Base-by-base conservation (phyloP, 2,113 vertebrate species). In the Pygoscelis antarcticus region DNA sequence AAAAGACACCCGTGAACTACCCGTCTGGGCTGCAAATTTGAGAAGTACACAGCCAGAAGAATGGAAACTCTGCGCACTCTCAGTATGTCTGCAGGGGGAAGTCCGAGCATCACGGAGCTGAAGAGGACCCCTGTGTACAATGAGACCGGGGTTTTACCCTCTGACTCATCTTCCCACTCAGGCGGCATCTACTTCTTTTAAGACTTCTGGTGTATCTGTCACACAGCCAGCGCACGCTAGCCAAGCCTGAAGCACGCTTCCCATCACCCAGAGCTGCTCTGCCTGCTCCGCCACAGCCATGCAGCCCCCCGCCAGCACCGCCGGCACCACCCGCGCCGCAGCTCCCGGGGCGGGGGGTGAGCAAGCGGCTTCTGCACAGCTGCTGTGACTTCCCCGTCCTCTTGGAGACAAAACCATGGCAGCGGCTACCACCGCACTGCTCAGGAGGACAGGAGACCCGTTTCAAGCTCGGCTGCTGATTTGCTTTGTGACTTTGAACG, bases 141-240 rank as follows among this genome's bases (percentile, higher is more conserved):
- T 0, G 19, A 47, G 61, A 22, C 57, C 6, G 34, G 93, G 90
- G 83, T 82, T 96, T 97, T 92, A 96, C 86, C 83, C 86, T 87
- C 69, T 96, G 95, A 96, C 77, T 97, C 94, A 97, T 93, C 94
- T 69, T 82, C 94, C 80, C 80, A 89, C 30, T 38, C 60, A 14
- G 62, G 34, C 7, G 0, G 3, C 13, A 81, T 1, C 76, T 30
- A 30, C 26, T 93, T 38, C 87, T 90, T 83, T 44, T 7, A 42
- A 94, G 34, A 14, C 27, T 46, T n/a, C 1, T 20, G 70, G 20
- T 62, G 21, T 17, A 22, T 27, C n/a, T 18, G 70, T 68, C 66
- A 11, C 89, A 32, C 42, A 54, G 61, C 51, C 51, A 83, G 52
- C 30, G 3, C 1, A 6, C 4, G 6, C 32, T 13, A 47, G 70